Base-by-base conservation (phyloP, 1,140 invertebrate species). In the Cheumatopsyche charites region DNA sequence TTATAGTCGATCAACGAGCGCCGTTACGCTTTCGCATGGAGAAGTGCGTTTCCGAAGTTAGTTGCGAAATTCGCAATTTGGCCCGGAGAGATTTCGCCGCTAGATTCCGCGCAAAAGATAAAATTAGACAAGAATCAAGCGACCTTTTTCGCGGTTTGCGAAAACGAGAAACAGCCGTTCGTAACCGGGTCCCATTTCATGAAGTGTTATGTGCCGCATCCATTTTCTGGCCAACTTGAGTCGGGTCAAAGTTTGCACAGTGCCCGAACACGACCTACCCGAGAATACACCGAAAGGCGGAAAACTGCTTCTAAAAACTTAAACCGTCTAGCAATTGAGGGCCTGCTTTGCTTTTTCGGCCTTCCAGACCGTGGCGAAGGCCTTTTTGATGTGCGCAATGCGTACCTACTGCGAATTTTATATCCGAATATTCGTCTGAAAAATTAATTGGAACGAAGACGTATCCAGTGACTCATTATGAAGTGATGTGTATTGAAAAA, bases 181-280 rank as follows among this genome's bases (percentile, higher is more conserved):
- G 62, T 41, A 42, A 63, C 62, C 36, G 15, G 36, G 21, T 42
- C 62, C 42, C 62, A 63, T 63, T 63, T 63, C 62, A 63, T 66
- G 63, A 47, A 45, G 63, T 66, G 62, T 66, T 66, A 66, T 66
- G 43, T 47, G 25, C 42, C 63, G 21, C 63, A 23, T 66, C 43
- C 43, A 66, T 66, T 66, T 66, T 66, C 63, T 47, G 43, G 43
- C 36, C 63, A 47, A 66, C 63, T 66, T 66, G 63, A 66, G 63
- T 66, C 43, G 63, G 63, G 63, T 66, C 63, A 66, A 66, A 66
- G 63, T 66, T 66, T 66, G 26, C 63, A 45, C 63, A 47, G 63
- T 36, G 23, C 29, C 63, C 43, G 15, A 42, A 45, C 11, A 66
- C 55, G 23, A 42, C 41, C 23, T 65, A 65, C 29, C n/a, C n/a